Conservation (phyloP, 2,113 vertebrate genomes). For the Formicarius rufipectus region DNA sequence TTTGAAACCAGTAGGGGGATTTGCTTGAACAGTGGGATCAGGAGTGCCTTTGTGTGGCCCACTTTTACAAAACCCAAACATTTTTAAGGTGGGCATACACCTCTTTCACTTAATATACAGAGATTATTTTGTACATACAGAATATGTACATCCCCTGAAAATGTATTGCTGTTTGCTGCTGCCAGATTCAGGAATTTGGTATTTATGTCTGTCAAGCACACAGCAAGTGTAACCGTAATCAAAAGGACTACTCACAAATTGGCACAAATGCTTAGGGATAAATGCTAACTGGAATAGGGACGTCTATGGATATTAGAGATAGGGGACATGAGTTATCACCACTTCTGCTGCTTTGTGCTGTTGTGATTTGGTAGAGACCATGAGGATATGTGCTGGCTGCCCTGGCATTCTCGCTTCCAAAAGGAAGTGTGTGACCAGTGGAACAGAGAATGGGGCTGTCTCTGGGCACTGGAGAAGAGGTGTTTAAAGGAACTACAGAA, state of each 20-base stretch:
- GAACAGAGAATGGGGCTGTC: not conserved
- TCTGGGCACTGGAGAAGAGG: not conserved
- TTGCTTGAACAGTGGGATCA: not conserved
- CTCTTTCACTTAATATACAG: not conserved
- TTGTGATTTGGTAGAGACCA: not conserved
- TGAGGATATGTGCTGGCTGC: accelerated
- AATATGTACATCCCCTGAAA: not conserved
- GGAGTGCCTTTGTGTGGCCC: not conserved
- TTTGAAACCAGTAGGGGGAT: not conserved
- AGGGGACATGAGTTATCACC: not conserved
- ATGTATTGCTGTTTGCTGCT: not conserved
- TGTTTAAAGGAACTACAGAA: not conserved
- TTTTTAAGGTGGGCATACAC: not conserved
- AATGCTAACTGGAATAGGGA: not conserved
- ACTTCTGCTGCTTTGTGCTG: not conserved
- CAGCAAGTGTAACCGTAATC: not conserved
- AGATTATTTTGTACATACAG: not conserved
- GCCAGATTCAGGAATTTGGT: not conserved
- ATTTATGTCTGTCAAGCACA: not conserved
- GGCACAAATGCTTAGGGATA: not conserved
- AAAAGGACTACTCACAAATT: not conserved
- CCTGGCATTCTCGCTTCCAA: not conserved
- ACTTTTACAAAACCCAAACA: not conserved
- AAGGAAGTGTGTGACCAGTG: not conserved
- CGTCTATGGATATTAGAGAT: not conserved